These are phyloP conservation scores for Anthopleura sola DNA, from an alignment of 64 coral and sea anemone species.

Conservation along the genomic window DNA sequence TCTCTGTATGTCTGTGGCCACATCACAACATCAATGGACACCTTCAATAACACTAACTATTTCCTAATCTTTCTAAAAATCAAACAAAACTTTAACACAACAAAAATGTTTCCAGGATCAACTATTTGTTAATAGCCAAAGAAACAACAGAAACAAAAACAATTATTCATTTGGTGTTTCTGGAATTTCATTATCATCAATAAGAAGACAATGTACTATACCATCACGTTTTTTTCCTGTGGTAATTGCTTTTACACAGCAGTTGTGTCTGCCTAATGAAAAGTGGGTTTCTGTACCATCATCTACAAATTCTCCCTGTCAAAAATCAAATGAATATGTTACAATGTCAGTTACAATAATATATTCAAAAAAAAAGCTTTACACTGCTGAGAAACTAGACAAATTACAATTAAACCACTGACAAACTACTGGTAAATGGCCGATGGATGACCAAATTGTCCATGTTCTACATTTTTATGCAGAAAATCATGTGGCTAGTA, in stretches of 20 bases:
- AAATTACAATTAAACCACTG: too few species aligned
- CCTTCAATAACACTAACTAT: too few species aligned
- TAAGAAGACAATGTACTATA: slow-evolving; percentile 73
- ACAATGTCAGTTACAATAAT: too few species aligned
- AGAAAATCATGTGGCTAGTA: too few species aligned
- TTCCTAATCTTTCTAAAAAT: neutral
- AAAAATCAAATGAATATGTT: neutral
- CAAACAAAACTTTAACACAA: neutral
- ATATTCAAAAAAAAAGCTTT: neutral
- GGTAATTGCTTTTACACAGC: slow-evolving; percentile 74
- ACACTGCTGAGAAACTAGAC: too few species aligned
- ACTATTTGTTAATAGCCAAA: neutral
- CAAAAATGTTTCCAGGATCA: too few species aligned
- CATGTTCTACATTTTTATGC: too few species aligned
- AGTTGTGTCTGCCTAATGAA: slow-evolving; percentile 66
- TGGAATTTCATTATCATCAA: slow-evolving; percentile 90
- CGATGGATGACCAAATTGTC: too few species aligned
- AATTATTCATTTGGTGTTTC: slow-evolving; percentile 58
- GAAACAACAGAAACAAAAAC: neutral
- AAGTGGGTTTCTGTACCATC: slow-evolving; percentile 95
- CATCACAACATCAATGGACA: too few species aligned
- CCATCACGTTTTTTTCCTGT: slow-evolving; percentile 86
- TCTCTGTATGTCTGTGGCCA: too few species aligned
- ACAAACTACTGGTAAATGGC: too few species aligned
- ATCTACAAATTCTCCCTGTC: slow-evolving; percentile 91